phyloP scores from a whole-genome alignment of 2,113 vertebrate species.

The Glareola pratincola region DNA sequence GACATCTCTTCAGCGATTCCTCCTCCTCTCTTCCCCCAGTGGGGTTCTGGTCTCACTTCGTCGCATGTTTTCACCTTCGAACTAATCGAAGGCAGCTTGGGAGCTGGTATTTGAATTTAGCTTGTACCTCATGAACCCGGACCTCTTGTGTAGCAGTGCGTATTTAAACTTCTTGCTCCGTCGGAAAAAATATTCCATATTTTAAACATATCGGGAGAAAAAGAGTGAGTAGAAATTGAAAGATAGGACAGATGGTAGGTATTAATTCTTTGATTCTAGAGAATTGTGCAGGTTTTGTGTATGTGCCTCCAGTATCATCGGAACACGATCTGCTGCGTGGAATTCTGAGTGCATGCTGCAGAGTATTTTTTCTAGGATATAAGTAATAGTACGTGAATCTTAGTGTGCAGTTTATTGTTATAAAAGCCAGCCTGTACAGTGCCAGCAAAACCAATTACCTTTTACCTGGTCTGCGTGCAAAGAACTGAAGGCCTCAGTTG shows the following conservation, averaged over 20 bases:
- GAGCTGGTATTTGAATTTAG: not conserved
- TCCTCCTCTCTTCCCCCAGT: not conserved
- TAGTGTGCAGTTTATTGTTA: not conserved
- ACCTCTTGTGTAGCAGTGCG: not conserved
- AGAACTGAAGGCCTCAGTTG: not conserved
- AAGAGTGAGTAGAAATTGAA: not conserved
- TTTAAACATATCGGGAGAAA: not conserved
- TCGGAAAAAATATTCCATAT: not conserved
- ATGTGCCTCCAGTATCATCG: not conserved
- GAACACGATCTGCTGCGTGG: accelerated
- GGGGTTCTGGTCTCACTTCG: not conserved
- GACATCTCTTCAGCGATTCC: not conserved
- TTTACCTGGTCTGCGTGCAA: not conserved
- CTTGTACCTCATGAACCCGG: not conserved
- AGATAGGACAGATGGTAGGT: not conserved
- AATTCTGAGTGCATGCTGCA: not conserved
- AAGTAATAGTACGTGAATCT: not conserved
- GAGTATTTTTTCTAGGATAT: not conserved
- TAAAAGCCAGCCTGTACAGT: not conserved
- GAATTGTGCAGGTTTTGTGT: not conserved
- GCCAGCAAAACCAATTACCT: not conserved
- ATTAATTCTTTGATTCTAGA: not conserved
- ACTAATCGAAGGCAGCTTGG: not conserved
- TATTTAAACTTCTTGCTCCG: not conserved
- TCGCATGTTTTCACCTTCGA: not conserved